Evolutionary conservation across 2,888 invertebrate genomes (phyloP).

Genomic region (Pantelozetes paolii): DNA sequence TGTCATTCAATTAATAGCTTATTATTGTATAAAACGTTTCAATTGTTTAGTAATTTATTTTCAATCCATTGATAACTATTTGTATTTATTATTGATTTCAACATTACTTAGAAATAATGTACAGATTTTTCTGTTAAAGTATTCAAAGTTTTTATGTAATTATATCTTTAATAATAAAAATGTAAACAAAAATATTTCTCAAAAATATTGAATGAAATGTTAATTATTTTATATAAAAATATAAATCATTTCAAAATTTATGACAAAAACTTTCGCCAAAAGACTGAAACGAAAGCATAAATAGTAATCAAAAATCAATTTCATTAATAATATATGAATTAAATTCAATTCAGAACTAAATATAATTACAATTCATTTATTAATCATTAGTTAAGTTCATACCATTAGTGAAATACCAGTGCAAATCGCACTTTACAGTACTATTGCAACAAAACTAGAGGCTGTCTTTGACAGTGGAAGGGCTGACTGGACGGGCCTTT

Average conservation of each 20-base stretch:
- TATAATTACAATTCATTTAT: no score
- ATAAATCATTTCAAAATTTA: no score
- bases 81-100: neutral
- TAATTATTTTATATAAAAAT: no score
- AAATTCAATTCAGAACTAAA: no score
- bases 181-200: neutral
- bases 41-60: neutral
- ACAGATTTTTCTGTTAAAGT: conserved; percentile 8
- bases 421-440: no score
- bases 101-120: neutral
- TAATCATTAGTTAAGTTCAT: no score
- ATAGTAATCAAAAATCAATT: no score
- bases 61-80: neutral
- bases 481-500: neutral
- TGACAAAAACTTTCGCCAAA: no score
- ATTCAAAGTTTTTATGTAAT: conserved; percentile 10
- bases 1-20: neutral
- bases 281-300: no score
- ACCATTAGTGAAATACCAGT: no score
- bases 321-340: no score
- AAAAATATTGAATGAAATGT: neutral
- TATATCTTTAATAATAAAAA: conserved; percentile 1
- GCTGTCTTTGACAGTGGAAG: neutral
- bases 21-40: neutral
- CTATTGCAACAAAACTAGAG: neutral